Evolutionary conservation across 2,113 vertebrate genomes (phyloP).

Genomic region (Beaufortia kweichowensis): DNA sequence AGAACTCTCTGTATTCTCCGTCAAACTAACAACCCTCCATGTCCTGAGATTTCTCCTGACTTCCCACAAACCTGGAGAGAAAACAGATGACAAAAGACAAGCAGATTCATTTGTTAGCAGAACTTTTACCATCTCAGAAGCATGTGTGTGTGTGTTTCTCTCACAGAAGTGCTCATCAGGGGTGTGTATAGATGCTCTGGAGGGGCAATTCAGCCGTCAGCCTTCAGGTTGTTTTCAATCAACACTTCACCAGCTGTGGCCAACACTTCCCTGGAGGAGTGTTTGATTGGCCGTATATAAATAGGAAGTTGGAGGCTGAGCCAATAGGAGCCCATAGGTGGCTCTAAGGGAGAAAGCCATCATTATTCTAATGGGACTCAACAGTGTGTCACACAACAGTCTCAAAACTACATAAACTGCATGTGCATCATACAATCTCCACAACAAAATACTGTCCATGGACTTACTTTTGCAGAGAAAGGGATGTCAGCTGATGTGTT

Average conservation of each 20-base stretch:
- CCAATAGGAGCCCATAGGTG: conserved; percentile 39
- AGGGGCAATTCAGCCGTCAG: conserved; percentile 49
- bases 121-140: conserved; percentile 35
- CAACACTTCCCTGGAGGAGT: conserved; percentile 50
- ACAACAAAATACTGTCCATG: neutral
- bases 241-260: conserved; percentile 59
- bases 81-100: conserved; percentile 24
- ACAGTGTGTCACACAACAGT: neutral
- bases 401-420: neutral
- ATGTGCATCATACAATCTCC: neutral
- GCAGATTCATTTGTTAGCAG: conserved; percentile 16
- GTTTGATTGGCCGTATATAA: conserved; percentile 42
- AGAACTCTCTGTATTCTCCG: neutral
- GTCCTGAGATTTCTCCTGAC: neutral
- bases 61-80: conserved; percentile 12
- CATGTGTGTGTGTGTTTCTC: conserved; percentile 57
- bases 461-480: neutral
- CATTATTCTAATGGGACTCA: conserved; percentile 21
- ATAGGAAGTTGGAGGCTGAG: conserved; percentile 39
- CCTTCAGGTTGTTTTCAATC: conserved; percentile 59
- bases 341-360: conserved; percentile 37
- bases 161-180: conserved; percentile 35
- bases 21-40: conserved; percentile 19
- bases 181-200: conserved; percentile 46
- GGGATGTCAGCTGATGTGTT: neutral